phyloP scores from a whole-genome alignment of 1,140 invertebrate species.

The Sitodiplosis mosellana region DNA sequence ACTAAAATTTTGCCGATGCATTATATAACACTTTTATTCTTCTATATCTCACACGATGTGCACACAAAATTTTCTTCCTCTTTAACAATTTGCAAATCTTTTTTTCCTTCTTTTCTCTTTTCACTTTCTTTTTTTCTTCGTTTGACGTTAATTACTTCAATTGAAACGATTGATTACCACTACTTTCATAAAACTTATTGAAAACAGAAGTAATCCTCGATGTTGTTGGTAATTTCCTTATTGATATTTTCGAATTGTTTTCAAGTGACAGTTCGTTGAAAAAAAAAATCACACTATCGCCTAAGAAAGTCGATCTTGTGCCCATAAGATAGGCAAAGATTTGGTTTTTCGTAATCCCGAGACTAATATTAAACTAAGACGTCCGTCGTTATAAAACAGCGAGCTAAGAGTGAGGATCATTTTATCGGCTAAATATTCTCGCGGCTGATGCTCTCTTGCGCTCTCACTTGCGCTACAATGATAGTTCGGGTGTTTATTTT shows the following conservation, averaged over 20 bases:
- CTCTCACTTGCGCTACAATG: background rate
- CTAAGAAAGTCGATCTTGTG: conserved; percentile 35
- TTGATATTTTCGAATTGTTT: background rate
- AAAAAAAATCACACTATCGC: background rate
- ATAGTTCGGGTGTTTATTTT: background rate
- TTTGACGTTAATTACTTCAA: conserved; percentile 1
- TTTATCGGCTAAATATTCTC: background rate
- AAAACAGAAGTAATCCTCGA: too few species aligned
- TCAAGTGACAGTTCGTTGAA: too few species aligned
- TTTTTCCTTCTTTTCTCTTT: background rate
- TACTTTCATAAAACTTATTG: conserved; percentile 1
- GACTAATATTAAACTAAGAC: conserved; percentile 63
- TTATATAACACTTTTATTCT: conserved; percentile 17
- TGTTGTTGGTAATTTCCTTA: background rate
- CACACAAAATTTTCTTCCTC: background rate
- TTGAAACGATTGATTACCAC: conserved; percentile 2
- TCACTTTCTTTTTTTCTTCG: background rate
- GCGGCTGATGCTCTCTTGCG: background rate
- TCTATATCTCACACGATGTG: background rate
- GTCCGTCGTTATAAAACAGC: conserved; percentile 74
- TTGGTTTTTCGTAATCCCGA: conserved; percentile 47
- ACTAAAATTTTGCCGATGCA: conserved; percentile 24
- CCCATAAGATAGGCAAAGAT: conserved; percentile 37
- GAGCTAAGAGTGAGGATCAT: conserved; percentile 42
- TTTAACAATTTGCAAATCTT: background rate